Percentiles rank a stretch among this genome's conserved stretches.
Conservation (phyloP, 2,113 vertebrate species). For the Aldabrachelys gigantea region DNA sequence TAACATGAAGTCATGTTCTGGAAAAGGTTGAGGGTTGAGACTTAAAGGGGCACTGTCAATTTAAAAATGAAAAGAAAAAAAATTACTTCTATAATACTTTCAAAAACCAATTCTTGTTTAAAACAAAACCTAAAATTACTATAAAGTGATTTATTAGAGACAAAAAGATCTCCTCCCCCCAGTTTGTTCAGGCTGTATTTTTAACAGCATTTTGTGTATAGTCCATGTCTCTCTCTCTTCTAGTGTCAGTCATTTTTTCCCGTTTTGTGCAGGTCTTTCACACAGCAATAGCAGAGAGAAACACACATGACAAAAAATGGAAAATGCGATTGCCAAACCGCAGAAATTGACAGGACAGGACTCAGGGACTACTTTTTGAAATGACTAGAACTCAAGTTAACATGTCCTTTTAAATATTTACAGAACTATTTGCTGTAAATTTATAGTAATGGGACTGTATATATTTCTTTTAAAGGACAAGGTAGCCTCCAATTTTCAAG, state of each 20-base stretch:
- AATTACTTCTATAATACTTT: not conserved
- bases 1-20: not conserved
- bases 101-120: not conserved
- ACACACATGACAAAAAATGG: not conserved
- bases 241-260: not conserved
- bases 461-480: accelerated
- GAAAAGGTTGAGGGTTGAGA: constrained; percentile 13
- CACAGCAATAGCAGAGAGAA: accelerated
- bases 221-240: not conserved
- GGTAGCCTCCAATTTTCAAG: not conserved
- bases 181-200: not conserved
- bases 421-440: not conserved
- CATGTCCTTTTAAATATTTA: not conserved
- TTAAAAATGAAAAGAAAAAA: constrained; percentile 16
- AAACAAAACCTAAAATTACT: not conserved
- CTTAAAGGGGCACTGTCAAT: constrained; percentile 45
- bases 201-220: not conserved
- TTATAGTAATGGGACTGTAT: not conserved
- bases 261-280: not conserved
- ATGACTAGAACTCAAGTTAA: not conserved
- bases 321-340: not conserved
- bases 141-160: not conserved
- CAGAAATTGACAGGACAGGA: not conserved
- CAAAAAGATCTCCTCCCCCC: not conserved
- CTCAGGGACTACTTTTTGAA: not conserved